Evolutionary conservation across 2,888 invertebrate genomes (phyloP), one percentile per base, ranked within the genome.

Genomic region (Chymomyza caudatula): DNA sequence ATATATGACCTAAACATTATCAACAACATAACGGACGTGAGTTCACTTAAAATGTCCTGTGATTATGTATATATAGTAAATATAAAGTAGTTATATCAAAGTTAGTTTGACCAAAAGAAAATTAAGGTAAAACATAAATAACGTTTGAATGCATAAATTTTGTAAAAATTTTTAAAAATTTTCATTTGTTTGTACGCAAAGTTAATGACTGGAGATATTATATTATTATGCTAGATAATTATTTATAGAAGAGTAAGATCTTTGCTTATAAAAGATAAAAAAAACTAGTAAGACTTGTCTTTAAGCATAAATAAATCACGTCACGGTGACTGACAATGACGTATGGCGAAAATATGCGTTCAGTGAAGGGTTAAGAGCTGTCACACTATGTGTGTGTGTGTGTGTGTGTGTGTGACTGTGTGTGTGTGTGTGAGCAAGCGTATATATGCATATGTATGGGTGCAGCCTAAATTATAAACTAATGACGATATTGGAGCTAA

Each of bases 191-290:
- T 57, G 72, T 77, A 78, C 82, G 84, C 77, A 85, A 87, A 87
- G 88, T 87, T 87, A 87, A 87, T 87, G 87, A 87, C 87, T 87
- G 88, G 86, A 86, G 87, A 86, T 75, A 73, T 85, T 69, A 78
- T 81, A 72, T n/a, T 52, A 52, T 20, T 52, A 52, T 20, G 8
- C 15, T 76, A 78, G 69, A 80, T 68, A 75, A 73, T 67, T 85
- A 69, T 71, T 69, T 83, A 66, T 61, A 70, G 61, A 64, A 58
- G 47, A 44, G 29, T 17, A 29, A 23, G 62, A 59, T 63, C 23
- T 49, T 58, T 43, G 22, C 22, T 22, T n/a, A 49, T 54, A 25
- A 44, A 44, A 8, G 1, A 22, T 49, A 57, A 29, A 69, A 57
- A 54, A 59, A 77, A 74, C 4, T 72, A 77, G 54, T 69, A 71